These are phyloP conservation scores for Dolichomitus sp. DNA, from an alignment of 2,888 invertebrate genomes.

Conservation along the genomic window DNA sequence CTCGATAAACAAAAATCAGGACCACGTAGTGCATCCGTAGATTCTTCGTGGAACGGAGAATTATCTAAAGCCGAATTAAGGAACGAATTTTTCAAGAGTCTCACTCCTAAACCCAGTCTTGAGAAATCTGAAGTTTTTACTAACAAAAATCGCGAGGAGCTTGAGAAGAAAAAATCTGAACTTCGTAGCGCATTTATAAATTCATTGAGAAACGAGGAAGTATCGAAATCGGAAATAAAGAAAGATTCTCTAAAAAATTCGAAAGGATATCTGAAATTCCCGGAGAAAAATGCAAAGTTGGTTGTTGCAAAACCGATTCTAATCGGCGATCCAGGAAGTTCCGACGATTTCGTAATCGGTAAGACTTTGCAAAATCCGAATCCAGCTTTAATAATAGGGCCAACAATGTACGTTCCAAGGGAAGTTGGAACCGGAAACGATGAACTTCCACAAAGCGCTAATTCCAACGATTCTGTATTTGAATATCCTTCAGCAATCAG, in stretches of 20 bases:
- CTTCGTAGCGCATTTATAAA: slow-evolving; percentile 63
- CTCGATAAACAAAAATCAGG: no score
- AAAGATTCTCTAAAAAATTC: background rate
- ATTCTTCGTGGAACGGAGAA: no score
- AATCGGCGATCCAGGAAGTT: slow-evolving; percentile 44
- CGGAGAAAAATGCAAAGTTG: slow-evolving; percentile 14
- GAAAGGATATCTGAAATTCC: background rate
- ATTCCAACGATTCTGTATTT: slow-evolving; percentile 21
- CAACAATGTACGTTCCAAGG: slow-evolving; percentile 63
- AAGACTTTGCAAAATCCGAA: slow-evolving; percentile 66
- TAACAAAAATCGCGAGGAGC: background rate
- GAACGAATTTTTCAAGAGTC: no score
- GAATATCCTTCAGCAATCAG: background rate
- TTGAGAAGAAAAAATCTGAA: slow-evolving; percentile 46
- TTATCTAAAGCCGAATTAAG: no score
- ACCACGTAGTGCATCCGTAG: no score
- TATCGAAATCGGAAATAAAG: background rate
- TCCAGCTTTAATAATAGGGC: slow-evolving; percentile 67
- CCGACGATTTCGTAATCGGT: slow-evolving; percentile 56
- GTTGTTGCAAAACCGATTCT: slow-evolving; percentile 55
- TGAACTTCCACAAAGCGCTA: background rate
- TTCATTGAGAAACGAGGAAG: slow-evolving; percentile 49
- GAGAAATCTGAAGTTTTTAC: background rate
- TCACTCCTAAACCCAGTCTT: background rate
- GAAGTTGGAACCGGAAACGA: slow-evolving; percentile 3